Conservation (phyloP, 1,140 invertebrate genomes). For the Coenobita brevimanus region DNA sequence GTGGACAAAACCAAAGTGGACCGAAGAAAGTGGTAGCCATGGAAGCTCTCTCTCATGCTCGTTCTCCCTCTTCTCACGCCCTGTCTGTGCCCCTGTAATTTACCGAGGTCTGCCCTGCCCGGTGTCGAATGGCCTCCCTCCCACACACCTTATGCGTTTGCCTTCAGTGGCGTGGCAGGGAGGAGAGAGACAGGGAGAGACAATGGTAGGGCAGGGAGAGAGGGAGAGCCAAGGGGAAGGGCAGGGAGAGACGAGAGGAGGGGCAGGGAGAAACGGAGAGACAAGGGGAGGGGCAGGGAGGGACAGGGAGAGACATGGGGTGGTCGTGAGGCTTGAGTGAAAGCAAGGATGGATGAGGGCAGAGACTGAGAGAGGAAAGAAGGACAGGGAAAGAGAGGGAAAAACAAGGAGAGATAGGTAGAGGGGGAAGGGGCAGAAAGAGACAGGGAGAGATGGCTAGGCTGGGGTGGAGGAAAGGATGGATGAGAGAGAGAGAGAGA, state of each 20-base stretch:
- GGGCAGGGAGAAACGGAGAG: not conserved
- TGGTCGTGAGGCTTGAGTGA: no score
- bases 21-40: no score
- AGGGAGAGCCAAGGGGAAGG: not conserved
- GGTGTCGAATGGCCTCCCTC: slow-evolving; percentile 8
- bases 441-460: not conserved
- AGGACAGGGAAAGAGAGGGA: not conserved
- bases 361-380: not conserved
- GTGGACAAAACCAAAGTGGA: no score
- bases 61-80: slow-evolving; percentile 8
- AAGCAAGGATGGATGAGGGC: not conserved
- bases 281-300: not conserved
- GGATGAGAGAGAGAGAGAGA: no score
- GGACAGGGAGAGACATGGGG: not conserved
- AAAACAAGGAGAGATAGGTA: not conserved
- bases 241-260: no score
- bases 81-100: slow-evolving; percentile 10
- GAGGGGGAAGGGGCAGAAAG: not conserved
- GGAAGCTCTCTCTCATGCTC: not conserved
- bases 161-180: no score
- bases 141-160: not conserved
- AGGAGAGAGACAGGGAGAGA: not conserved
- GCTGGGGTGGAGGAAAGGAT: no score
- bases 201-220: not conserved
- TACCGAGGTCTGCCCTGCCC: not conserved